Base-by-base conservation (phyloP, 1,140 invertebrate genomes). In the Drosophila melanica region DNA sequence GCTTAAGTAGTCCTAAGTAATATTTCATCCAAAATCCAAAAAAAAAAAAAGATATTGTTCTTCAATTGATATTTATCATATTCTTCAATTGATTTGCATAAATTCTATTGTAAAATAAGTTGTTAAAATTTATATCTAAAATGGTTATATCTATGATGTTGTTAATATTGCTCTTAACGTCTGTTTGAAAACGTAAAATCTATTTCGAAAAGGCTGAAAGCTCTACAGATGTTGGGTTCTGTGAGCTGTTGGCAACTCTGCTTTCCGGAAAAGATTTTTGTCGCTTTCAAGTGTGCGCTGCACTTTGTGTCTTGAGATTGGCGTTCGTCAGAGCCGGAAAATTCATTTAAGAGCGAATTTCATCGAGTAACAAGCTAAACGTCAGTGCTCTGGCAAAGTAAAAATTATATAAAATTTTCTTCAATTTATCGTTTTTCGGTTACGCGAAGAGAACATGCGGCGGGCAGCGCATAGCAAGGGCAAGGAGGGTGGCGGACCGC, bases 351-450 rank as follows among this genome's bases (percentile, higher is more conserved):
- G 7, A 59, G 30, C 54, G 11, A 42, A 35, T 50, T 10, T 33
- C 35, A 45, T 59, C 23, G 35, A 48, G 65, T 67, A 27, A 51
- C 54, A 59, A 42, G 42, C 65, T 35, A 35, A 45, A 30, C 30
- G 16, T 47, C 8, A 47, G 30, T 35, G 50, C 23, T 37, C 30
- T 6, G 0, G 20, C 27, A 54, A 41, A 58, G n/a, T 23, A 60
- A 42, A 57, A 55, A 41, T 23, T 48, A 20, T 20, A 20, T 14
- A 14, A 41, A 1, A 41, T 41, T 41, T 35, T 9, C 7, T 35
- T 9, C 1, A 35, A 35, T 35, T 35, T 35, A 1, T 39, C 11
- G 12, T 12, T 39, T 39, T 11, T n/a, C 5, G 39, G 4, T 5
- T 10, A 33, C 5, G 39, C n/a, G 12, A 6, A n/a, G 39, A 9